These are phyloP conservation scores for Lasioglossum malachurum DNA, from an alignment of 2,888 invertebrate species.

Conservation along the genomic window DNA sequence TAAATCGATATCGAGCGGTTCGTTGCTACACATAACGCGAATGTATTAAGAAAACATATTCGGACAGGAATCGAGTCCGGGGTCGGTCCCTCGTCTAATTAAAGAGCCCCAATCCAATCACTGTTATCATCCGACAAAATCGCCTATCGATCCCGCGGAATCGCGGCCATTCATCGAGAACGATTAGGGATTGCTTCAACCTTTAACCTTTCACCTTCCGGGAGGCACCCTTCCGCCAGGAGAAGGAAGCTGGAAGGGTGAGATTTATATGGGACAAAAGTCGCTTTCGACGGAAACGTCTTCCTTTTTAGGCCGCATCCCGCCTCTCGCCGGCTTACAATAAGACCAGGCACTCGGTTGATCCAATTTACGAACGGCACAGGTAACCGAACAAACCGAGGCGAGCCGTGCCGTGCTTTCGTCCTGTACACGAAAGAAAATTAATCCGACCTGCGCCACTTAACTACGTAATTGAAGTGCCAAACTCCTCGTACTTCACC, in stretches of 20 bases:
- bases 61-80: not conserved
- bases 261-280: constrained; percentile 53
- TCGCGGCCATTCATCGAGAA: not conserved
- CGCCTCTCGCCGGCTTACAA: constrained; percentile 34
- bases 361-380: constrained; percentile 57
- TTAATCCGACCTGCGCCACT: constrained; percentile 56
- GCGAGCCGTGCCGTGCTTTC: constrained; percentile 16
- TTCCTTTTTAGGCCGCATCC: constrained; percentile 25
- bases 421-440: constrained; percentile 42
- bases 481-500: constrained; percentile 41
- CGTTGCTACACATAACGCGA: not conserved
- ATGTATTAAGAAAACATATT: constrained; percentile 15
- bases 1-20: not conserved
- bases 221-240: not conserved
- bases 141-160: constrained; percentile 13
- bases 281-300: constrained; percentile 33
- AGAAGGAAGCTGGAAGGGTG: constrained; percentile 17
- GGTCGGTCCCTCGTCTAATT: constrained; percentile 17
- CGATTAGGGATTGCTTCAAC: constrained; percentile 45
- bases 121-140: constrained; percentile 16
- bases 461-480: constrained; percentile 63
- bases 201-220: constrained; percentile 27
- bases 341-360: constrained; percentile 43
- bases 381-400: constrained; percentile 27
- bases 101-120: constrained; percentile 37